Evolutionary conservation across 2,797 vertebrate species (phyloP).

Genomic region (Bradypus variegatus): DNA sequence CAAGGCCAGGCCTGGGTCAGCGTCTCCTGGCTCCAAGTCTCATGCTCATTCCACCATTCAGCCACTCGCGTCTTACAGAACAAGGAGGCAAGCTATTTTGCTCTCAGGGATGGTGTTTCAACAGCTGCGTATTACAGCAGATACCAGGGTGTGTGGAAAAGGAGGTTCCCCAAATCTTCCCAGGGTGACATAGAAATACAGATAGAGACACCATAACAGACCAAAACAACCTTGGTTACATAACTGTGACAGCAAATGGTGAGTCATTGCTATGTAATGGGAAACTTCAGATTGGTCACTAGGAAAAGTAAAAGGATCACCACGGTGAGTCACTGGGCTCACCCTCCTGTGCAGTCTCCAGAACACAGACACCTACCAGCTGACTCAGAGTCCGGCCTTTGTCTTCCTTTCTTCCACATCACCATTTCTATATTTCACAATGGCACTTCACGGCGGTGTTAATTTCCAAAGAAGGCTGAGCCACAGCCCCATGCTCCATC

Average conservation of each 20-base stretch:
- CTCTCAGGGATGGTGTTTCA: background rate
- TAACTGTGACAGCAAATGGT: slow-evolving; percentile 63
- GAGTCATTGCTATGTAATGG: slow-evolving; percentile 68
- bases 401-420: slow-evolving; percentile 38
- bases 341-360: slow-evolving; percentile 62
- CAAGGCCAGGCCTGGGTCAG: background rate
- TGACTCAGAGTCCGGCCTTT: slow-evolving; percentile 72
- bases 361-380: slow-evolving; percentile 46
- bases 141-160: background rate
- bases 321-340: slow-evolving; percentile 70
- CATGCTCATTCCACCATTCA: accelerated
- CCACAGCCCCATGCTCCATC: background rate
- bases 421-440: slow-evolving; percentile 59
- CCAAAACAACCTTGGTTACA: slow-evolving; percentile 43
- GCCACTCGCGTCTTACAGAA: background rate
- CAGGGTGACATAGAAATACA: slow-evolving; percentile 14
- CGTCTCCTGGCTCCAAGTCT: background rate
- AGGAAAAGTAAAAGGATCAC: slow-evolving; percentile 67
- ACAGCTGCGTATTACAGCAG: background rate
- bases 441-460: slow-evolving; percentile 24
- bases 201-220: slow-evolving; percentile 26
- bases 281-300: slow-evolving; percentile 70
- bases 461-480: slow-evolving; percentile 1
- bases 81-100: background rate
- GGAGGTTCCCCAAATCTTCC: background rate